Conservation (phyloP, 2,113 vertebrate species). For the Corythornis cristatus region DNA sequence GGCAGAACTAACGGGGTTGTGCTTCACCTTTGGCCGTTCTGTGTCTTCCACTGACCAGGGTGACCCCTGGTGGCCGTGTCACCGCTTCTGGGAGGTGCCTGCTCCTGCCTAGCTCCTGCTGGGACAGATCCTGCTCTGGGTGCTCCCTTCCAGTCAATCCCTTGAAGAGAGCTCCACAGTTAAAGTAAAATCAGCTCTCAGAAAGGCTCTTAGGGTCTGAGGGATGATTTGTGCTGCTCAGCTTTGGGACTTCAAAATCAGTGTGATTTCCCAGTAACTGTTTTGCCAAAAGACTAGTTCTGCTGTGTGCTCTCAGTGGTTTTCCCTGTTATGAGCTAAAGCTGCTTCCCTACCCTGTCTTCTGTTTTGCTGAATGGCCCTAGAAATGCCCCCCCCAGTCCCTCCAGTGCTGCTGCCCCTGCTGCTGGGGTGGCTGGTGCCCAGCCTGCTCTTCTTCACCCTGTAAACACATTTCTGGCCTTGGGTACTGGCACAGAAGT, state of each 20-base stretch:
- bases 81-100: not conserved
- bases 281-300: not conserved
- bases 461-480: fast-evolving
- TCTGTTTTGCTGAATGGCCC: not conserved
- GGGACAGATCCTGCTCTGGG: not conserved
- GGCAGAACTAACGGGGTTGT: not conserved
- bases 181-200: not conserved
- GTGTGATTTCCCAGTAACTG: not conserved
- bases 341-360: not conserved
- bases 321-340: not conserved
- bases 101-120: not conserved
- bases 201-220: not conserved
- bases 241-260: not conserved
- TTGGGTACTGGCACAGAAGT: not conserved
- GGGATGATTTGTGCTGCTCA: not conserved
- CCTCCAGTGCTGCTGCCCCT: not conserved
- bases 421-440: no score
- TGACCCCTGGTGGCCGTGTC: no score
- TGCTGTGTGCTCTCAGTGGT: no score
- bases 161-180: not conserved
- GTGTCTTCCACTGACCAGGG: fast-evolving
- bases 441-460: no score
- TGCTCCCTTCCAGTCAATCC: not conserved
- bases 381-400: not conserved
- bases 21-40: not conserved